Percentiles rank a stretch among this genome's conserved stretches.
Conservation (phyloP, 2,888 invertebrate species). For the Antheraea yamamai region DNA sequence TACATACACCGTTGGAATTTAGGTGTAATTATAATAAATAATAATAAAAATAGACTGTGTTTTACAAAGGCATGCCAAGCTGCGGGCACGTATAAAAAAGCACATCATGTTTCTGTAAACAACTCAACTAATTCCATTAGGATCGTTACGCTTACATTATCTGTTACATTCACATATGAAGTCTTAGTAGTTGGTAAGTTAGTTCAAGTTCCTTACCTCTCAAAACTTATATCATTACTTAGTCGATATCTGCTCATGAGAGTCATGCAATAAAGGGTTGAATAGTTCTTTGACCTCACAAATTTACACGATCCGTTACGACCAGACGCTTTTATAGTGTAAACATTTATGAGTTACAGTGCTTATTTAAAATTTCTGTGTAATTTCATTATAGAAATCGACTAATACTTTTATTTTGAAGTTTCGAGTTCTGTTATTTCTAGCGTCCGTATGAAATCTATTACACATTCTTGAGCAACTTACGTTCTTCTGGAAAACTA, state of each 20-base stretch:
- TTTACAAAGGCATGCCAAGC: no score
- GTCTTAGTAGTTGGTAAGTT: not conserved
- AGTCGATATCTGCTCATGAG: not conserved
- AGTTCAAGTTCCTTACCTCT: not conserved
- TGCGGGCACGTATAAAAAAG: no score
- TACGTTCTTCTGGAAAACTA: no score
- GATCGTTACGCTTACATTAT: not conserved
- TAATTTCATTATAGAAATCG: no score
- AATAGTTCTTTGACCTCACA: conserved; percentile 3
- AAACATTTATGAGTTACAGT: not conserved
- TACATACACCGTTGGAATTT: no score
- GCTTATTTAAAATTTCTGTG: not conserved
- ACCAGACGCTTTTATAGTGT: not conserved
- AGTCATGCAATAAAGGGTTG: not conserved
- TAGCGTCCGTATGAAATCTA: no score
- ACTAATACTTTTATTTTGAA: no score
- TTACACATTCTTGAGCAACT: no score
- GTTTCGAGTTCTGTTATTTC: no score
- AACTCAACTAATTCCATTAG: not conserved
- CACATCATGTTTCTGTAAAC: not conserved
- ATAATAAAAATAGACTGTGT: no score
- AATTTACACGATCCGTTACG: not conserved
- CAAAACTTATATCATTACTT: conserved; percentile 5
- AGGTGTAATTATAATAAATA: no score
- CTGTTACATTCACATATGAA: not conserved